phyloP scores from a whole-genome alignment of 1,140 invertebrate genomes.

The Drosophila watanabei region DNA sequence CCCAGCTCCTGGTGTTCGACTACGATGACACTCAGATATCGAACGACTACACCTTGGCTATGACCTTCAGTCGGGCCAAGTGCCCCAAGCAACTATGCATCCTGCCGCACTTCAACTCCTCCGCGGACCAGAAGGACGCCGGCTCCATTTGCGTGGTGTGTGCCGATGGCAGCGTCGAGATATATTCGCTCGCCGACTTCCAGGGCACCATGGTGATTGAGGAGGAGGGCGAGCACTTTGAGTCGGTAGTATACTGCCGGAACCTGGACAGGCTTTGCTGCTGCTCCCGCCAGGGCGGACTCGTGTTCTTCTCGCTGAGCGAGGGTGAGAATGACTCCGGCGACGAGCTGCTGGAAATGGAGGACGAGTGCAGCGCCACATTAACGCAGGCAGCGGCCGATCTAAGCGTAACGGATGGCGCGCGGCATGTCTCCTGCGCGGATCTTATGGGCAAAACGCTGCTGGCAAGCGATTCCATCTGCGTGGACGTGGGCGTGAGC shows the following conservation, averaged over 20 bases:
- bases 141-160: slow-evolving; percentile 87
- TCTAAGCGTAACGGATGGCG: slow-evolving; percentile 68
- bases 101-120: slow-evolving; percentile 86
- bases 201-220: slow-evolving; percentile 88
- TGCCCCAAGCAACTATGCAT: slow-evolving; percentile 90
- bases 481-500: slow-evolving; percentile 49
- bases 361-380: slow-evolving; percentile 86
- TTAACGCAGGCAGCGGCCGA: slow-evolving; percentile 61
- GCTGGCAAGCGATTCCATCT: slow-evolving; percentile 23
- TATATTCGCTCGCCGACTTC: slow-evolving; percentile 89
- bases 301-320: slow-evolving; percentile 93
- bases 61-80: slow-evolving; percentile 88
- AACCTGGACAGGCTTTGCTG: slow-evolving; percentile 94
- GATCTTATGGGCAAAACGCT: slow-evolving; percentile 7
- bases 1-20: slow-evolving; percentile 87
- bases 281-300: slow-evolving; percentile 91
- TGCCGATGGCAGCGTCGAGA: slow-evolving; percentile 89
- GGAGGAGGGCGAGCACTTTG: slow-evolving; percentile 89
- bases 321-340: slow-evolving; percentile 90
- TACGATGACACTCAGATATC: slow-evolving; percentile 87
- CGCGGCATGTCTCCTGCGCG: slow-evolving; percentile 9
- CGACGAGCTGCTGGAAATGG: slow-evolving; percentile 90
- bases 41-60: slow-evolving; percentile 88
- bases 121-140: slow-evolving; percentile 66
- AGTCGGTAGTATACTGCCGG: slow-evolving; percentile 91